Conservation (phyloP, 2,888 invertebrate genomes). For the Merodon equestris region DNA sequence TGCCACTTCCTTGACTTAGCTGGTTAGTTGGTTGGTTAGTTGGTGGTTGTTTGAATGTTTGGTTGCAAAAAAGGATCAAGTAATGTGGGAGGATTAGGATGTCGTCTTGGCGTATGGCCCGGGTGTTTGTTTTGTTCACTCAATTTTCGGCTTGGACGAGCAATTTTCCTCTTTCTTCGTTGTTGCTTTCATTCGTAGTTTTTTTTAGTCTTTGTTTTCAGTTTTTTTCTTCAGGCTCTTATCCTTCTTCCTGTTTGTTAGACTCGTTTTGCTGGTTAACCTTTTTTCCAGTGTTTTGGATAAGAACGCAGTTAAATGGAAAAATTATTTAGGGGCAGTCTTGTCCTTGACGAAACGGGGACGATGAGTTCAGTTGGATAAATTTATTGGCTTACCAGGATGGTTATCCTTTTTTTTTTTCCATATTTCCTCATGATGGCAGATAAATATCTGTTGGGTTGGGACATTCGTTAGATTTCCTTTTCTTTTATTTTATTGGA, state of each 20-base stretch:
- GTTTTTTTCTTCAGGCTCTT: neutral
- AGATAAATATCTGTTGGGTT: slow-evolving; percentile 53
- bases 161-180: slow-evolving; percentile 40
- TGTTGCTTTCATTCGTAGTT: neutral
- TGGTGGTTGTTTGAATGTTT: slow-evolving; percentile 15
- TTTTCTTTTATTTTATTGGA: slow-evolving; percentile 62
- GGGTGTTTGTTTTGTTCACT: slow-evolving; percentile 57
- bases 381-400: slow-evolving; percentile 59
- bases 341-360: neutral
- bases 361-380: slow-evolving; percentile 48
- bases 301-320: slow-evolving; percentile 60
- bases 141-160: slow-evolving; percentile 66
- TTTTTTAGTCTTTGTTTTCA: slow-evolving; percentile 10
- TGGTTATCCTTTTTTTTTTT: slow-evolving; percentile 48
- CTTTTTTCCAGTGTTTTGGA: slow-evolving; percentile 61
- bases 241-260: slow-evolving; percentile 25
- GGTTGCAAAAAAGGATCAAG: slow-evolving; percentile 35
- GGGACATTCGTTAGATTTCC: slow-evolving; percentile 21
- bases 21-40: slow-evolving; percentile 43
- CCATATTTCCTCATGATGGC: slow-evolving; percentile 52
- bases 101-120: slow-evolving; percentile 34
- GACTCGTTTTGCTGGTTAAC: slow-evolving; percentile 67
- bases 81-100: slow-evolving; percentile 52
- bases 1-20: slow-evolving; percentile 37
- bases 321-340: slow-evolving; percentile 42